Conservation (phyloP, 2,888 invertebrate genomes). For the Rhagium mordax region DNA sequence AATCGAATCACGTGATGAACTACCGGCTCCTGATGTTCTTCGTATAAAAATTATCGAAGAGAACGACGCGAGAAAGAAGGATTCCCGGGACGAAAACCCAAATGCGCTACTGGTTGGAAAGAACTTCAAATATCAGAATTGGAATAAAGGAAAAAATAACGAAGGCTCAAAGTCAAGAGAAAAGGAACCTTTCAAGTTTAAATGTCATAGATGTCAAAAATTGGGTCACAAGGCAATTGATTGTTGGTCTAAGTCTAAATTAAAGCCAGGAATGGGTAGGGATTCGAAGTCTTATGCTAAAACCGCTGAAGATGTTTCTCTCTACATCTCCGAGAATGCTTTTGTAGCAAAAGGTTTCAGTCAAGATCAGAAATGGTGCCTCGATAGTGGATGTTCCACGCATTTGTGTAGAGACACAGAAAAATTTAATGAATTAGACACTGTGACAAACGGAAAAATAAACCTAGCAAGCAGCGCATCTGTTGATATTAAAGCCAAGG, state of each 20-base stretch:
- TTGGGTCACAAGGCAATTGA: too few relatives aligned
- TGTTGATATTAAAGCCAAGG: too few relatives aligned
- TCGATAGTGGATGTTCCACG: not conserved
- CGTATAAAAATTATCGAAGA: conserved; percentile 49
- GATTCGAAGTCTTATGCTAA: not conserved
- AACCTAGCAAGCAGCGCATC: not conserved
- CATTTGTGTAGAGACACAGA: not conserved
- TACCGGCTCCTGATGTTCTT: conserved; percentile 56
- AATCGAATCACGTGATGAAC: conserved; percentile 61
- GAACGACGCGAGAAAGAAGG: conserved; percentile 47
- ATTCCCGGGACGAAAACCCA: not conserved
- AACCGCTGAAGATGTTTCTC: not conserved
- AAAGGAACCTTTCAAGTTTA: too few relatives aligned
- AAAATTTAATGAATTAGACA: not conserved
- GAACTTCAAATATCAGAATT: not conserved
- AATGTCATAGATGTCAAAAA: too few relatives aligned
- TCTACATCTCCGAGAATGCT: not conserved
- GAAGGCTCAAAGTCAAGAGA: too few relatives aligned
- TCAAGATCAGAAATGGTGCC: not conserved
- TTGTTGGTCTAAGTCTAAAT: too few relatives aligned
- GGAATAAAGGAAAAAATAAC: too few relatives aligned
- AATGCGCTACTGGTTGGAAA: not conserved
- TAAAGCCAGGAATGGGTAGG: too few relatives aligned
- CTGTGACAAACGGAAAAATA: not conserved
- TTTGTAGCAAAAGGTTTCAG: not conserved